A percentile compares a stretch with the other conserved stretches of the same genome.
These are phyloP conservation scores for Thalpophila matura DNA, from an alignment of 2,888 invertebrate genomes.

Conservation along the genomic window DNA sequence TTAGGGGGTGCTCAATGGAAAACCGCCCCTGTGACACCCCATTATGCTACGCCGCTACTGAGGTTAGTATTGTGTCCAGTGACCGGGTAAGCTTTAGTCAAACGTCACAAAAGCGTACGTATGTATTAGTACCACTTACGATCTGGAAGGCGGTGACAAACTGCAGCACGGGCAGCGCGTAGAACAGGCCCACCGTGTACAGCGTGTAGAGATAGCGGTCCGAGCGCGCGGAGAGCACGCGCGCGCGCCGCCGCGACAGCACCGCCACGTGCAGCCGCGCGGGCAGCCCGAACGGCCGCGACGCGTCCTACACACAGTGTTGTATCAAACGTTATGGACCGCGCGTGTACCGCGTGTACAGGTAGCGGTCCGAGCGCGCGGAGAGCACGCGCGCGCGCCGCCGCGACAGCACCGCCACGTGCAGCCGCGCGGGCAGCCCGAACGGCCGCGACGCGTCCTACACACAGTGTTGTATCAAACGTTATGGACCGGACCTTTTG, in stretches of 20 bases:
- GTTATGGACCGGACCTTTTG: no score
- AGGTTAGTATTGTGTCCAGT: no score
- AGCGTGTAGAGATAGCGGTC: constrained; percentile 91
- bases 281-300: constrained; percentile 84
- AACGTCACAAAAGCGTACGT: no score
- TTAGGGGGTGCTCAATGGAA: no score
- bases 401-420: constrained; percentile 82
- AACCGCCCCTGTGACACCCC: no score
- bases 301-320: no score
- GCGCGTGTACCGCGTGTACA: no score
- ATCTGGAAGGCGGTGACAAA: constrained; percentile 95
- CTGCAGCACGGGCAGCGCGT: constrained; percentile 96
- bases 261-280: constrained; percentile 82
- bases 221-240: constrained; percentile 86
- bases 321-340: no score
- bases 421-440: constrained; percentile 85
- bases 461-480: no score
- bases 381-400: constrained; percentile 79
- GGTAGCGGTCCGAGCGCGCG: constrained; percentile 89
- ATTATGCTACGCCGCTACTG: no score
- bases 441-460: constrained; percentile 67
- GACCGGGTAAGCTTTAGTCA: no score
- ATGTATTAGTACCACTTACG: no score
- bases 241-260: constrained; percentile 79
- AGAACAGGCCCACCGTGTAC: constrained; percentile 95